Percentiles rank a stretch among this genome's conserved stretches.
phyloP scores from a whole-genome alignment of 2,888 invertebrate genomes.

The Apodemia mormo region DNA sequence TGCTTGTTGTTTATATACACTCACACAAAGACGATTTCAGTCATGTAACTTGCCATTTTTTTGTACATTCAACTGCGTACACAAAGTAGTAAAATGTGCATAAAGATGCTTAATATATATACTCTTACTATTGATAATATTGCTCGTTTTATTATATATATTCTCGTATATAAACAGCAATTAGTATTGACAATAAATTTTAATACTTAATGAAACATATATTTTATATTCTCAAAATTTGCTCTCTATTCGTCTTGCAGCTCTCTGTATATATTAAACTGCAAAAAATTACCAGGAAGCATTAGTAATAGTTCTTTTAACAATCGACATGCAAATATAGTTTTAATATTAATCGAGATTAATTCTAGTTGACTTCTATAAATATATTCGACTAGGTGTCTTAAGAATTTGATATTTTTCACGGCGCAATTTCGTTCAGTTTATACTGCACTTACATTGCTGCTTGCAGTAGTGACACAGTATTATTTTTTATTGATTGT shows the following conservation, averaged over 20 bases:
- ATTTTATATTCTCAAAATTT: conserved; percentile 45
- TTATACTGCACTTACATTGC: conserved; percentile 59
- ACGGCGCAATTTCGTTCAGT: conserved; percentile 32
- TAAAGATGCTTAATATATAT: conserved; percentile 22
- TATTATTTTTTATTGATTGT: conserved; percentile 72
- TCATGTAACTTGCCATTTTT: too few species aligned
- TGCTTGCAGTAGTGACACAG: conserved; percentile 74
- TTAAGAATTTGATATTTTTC: conserved; percentile 23
- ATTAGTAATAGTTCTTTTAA: conserved; percentile 5
- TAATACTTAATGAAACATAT: conserved; percentile 47
- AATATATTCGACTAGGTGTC: conserved; percentile 4
- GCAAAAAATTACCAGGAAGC: conserved; percentile 19
- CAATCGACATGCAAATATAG: conserved; percentile 21
- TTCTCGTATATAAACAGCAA: conserved; percentile 46
- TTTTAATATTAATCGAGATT: conserved; percentile 26
- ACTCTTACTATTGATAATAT: conserved; percentile 32
- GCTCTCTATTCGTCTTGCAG: conserved; percentile 62
- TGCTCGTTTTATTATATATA: conserved; percentile 8
- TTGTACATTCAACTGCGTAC: background rate
- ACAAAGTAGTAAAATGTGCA: background rate
- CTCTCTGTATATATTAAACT: conserved; percentile 52
- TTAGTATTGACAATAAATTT: conserved; percentile 66
- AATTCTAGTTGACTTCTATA: conserved; percentile 24
- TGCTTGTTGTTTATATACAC: too few species aligned
- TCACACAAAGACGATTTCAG: too few species aligned